These are phyloP conservation scores for Cheilosia variabilis DNA, from an alignment of 2,888 invertebrate species.

Conservation along the genomic window DNA sequence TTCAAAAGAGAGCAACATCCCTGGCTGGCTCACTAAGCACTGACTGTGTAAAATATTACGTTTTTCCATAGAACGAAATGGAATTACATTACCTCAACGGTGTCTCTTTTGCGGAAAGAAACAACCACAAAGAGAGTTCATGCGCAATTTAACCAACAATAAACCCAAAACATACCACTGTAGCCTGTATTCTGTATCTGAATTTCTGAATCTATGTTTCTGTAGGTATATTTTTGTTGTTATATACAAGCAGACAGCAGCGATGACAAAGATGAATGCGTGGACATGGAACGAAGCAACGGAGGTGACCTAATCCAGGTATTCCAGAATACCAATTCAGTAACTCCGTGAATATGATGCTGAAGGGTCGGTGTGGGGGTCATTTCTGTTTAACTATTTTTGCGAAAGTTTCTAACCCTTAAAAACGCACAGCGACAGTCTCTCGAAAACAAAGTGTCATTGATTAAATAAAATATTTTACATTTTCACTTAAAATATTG, in stretches of 20 bases:
- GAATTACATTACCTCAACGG: background rate
- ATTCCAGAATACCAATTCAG: constrained; percentile 81
- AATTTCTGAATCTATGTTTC: background rate
- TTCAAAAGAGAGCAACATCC: background rate
- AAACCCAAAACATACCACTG: background rate
- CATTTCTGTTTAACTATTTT: constrained; percentile 57
- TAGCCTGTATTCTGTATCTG: background rate
- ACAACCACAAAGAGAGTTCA: background rate
- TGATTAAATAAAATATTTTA: background rate
- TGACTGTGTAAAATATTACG: background rate
- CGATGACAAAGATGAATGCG: constrained; percentile 49
- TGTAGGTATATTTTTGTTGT: background rate
- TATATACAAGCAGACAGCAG: too few species aligned
- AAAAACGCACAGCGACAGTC: constrained; percentile 19
- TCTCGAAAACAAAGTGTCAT: constrained; percentile 3
- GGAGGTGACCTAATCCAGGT: constrained; percentile 82
- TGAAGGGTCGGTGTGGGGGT: constrained; percentile 77
- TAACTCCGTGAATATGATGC: constrained; percentile 81
- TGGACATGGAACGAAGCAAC: constrained; percentile 70
- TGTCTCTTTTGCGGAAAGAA: background rate
- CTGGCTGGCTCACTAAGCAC: background rate
- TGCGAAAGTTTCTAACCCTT: constrained; percentile 68
- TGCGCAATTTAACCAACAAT: background rate
- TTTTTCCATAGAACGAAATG: background rate
- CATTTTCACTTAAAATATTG: constrained; percentile 9